Base-by-base conservation (phyloP, 2,888 invertebrate genomes). In the Cordylochernes scorpioides region DNA sequence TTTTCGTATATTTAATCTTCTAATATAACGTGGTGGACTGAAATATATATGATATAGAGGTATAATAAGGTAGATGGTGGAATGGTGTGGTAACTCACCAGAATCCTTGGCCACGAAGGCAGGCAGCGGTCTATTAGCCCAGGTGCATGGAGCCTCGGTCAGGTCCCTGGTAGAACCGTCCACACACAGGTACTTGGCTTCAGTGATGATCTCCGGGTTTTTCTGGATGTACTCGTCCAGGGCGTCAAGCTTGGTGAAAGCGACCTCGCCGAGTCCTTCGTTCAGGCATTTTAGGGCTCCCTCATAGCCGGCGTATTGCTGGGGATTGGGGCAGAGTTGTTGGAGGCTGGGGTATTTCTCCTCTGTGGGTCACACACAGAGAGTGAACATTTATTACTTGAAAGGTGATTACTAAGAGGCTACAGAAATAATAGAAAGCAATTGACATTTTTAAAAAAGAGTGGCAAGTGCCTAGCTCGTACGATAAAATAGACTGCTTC, bases 61-160 rank as follows among this genome's bases (percentile, higher is more conserved):
- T n/a, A n/a, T n/a, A n/a, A n/a, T n/a, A n/a, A n/a, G n/a, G n/a
- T n/a, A n/a, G n/a, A n/a, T n/a, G n/a, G n/a, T n/a, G n/a, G n/a
- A n/a, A n/a, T n/a, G n/a, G n/a, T n/a, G n/a, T n/a, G n/a, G n/a
- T n/a, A n/a, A n/a, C n/a, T n/a, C n/a, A n/a, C n/a, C n/a, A n/a
- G n/a, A n/a, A n/a, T n/a, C n/a, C n/a, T n/a, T n/a, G 6, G 31
- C 62, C 0, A 68, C 67, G 24, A 75, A 54, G 1, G 70, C 68
- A 0, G 71, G 72, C 72, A 77, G 77, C n/a, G 77, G 77, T 33
- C 75, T 60, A 1, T 71, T 71, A 0, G 75, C 75, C 77, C 77
- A 78, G 1, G 68, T 64, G 46, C 77, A 78, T 0, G 58, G 47
- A 24, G 64, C 62, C 8, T 4, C 61, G 62, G 17, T 61, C 8